Conservation (phyloP, 2,888 invertebrate genomes). For the Mactromeris polynyma region DNA sequence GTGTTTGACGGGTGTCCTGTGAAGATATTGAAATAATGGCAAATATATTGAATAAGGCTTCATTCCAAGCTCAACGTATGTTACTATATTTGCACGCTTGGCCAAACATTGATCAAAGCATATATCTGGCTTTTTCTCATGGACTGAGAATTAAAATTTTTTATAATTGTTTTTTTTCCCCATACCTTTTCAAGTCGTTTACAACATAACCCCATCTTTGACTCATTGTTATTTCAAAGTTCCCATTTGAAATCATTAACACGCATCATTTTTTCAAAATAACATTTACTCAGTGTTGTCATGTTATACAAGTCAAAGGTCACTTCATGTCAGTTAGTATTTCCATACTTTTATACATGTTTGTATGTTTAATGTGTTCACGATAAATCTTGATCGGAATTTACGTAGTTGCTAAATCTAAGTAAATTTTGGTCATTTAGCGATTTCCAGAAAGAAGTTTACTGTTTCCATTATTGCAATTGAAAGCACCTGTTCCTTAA, state of each 20-base stretch:
- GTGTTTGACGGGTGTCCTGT: background rate
- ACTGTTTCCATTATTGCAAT: too few species aligned
- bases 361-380: background rate
- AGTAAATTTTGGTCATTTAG: background rate
- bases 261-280: background rate
- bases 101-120: constrained; percentile 11
- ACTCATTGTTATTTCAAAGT: constrained; percentile 5
- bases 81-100: background rate
- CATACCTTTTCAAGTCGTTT: constrained; percentile 7
- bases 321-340: background rate
- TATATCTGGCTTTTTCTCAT: constrained; percentile 8
- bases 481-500: too few species aligned
- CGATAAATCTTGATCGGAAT: background rate
- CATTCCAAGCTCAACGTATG: constrained; percentile 5
- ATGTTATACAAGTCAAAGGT: background rate
- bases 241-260: background rate
- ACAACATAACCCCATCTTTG: constrained; percentile 13
- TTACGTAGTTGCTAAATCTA: background rate
- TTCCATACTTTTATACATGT: background rate
- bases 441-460: too few species aligned
- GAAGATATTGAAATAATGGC: constrained; percentile 5
- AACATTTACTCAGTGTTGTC: constrained; percentile 3
- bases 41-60: background rate
- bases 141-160: background rate
- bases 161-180: constrained; percentile 1